phyloP scores from a whole-genome alignment of 1,140 invertebrate genomes.

The Melanaphis sacchari region DNA sequence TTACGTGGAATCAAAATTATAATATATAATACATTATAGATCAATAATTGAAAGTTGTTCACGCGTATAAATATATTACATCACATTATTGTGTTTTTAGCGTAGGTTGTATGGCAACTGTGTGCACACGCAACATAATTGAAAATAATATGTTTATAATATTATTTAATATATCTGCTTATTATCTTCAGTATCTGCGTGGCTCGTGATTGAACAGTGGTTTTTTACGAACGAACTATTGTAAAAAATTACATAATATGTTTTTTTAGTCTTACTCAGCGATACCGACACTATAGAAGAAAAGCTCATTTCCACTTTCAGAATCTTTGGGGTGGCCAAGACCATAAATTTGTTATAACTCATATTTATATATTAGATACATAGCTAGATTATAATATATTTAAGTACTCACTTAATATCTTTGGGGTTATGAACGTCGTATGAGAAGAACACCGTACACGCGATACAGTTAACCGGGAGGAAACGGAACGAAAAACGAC shows the following conservation, averaged over 20 bases:
- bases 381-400: neutral
- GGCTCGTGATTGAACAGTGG: no score
- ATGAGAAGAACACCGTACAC: constrained; percentile 48
- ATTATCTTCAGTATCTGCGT: neutral
- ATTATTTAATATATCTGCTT: neutral
- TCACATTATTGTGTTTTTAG: neutral
- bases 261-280: neutral
- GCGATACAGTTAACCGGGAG: neutral
- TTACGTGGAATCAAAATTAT: neutral
- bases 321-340: no score
- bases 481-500: constrained; percentile 3
- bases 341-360: neutral
- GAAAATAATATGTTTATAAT: neutral
- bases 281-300: neutral
- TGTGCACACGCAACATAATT: neutral
- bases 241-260: neutral
- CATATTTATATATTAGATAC: neutral
- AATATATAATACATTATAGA: neutral
- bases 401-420: constrained; percentile 34
- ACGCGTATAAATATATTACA: neutral
- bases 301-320: neutral
- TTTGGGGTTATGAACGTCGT: neutral
- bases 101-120: neutral
- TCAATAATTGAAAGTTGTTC: neutral
- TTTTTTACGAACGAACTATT: neutral